These are phyloP conservation scores for Mohoua ochrocephala DNA, from an alignment of 2,113 vertebrate genomes.

Conservation along the genomic window DNA sequence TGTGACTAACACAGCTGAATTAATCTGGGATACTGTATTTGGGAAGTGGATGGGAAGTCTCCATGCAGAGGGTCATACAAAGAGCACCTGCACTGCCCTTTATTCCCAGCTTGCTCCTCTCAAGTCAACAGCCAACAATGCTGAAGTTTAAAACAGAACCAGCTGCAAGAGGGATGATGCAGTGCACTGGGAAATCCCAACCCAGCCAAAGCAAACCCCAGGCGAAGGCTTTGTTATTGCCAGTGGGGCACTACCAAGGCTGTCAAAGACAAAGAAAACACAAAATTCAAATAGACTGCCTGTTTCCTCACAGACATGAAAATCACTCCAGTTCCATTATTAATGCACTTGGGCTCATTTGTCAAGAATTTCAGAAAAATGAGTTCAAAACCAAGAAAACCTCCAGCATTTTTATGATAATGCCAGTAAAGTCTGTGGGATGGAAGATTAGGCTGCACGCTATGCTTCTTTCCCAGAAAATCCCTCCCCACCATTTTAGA, in stretches of 20 bases:
- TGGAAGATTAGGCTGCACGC: slow-evolving; percentile 36
- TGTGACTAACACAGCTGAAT: neutral
- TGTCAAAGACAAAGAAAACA: neutral
- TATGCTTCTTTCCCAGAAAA: neutral
- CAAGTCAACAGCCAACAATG: neutral
- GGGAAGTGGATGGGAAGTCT: neutral
- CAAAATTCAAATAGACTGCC: neutral
- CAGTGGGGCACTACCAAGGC: neutral
- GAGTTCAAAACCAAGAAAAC: slow-evolving; percentile 11
- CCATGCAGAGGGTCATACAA: neutral
- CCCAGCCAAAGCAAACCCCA: neutral
- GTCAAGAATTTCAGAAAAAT: neutral
- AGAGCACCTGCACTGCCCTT: neutral
- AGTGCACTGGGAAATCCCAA: neutral
- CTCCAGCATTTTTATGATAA: slow-evolving; percentile 44
- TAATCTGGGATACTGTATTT: neutral
- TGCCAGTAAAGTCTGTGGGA: neutral
- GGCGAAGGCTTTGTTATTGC: neutral
- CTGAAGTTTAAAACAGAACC: neutral
- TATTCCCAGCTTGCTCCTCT: neutral
- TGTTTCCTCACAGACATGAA: neutral
- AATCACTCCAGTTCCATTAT: neutral
- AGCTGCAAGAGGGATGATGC: neutral
- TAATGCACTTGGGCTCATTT: slow-evolving; percentile 30
- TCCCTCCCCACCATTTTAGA: slow-evolving; percentile 6